Evolutionary conservation across 2,797 vertebrate genomes (phyloP).

Genomic region (Pogoniulus pusillus): DNA sequence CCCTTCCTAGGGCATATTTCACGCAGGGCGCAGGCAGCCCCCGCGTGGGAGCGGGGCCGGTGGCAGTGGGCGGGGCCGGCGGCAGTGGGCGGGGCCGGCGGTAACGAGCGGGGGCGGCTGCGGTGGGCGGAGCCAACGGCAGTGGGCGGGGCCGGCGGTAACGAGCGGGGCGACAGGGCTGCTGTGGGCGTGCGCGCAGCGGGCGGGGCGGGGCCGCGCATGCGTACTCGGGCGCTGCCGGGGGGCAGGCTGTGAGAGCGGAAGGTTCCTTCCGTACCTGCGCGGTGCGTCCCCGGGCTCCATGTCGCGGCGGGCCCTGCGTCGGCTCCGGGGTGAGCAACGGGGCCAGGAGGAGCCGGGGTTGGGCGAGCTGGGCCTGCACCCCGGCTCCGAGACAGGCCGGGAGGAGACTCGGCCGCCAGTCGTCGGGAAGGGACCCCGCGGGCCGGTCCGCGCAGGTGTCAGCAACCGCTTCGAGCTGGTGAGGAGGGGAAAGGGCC

Average conservation of each 20-base stretch:
- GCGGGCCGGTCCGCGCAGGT: background rate
- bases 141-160: too few species aligned
- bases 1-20: background rate
- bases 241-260: too few species aligned
- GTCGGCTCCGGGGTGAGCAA: slow-evolving; percentile 89
- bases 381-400: slow-evolving; percentile 46
- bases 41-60: too few species aligned
- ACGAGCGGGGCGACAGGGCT: too few species aligned
- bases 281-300: background rate
- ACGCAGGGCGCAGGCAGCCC: background rate
- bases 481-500: slow-evolving; percentile 72
- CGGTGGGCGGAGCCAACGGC: too few species aligned
- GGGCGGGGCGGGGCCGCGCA: background rate
- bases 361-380: slow-evolving; percentile 59
- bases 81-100: too few species aligned
- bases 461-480: slow-evolving; percentile 88
- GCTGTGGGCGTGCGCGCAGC: too few species aligned
- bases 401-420: slow-evolving; percentile 60
- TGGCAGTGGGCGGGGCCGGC: too few species aligned
- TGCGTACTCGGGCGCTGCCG: background rate
- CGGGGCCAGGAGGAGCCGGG: slow-evolving; percentile 85
- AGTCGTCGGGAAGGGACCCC: background rate
- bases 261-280: background rate
- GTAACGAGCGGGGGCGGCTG: too few species aligned
- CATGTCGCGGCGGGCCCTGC: slow-evolving; percentile 90